Conservation (phyloP, 2,888 invertebrate genomes). For the Frankliniella intonsa region DNA sequence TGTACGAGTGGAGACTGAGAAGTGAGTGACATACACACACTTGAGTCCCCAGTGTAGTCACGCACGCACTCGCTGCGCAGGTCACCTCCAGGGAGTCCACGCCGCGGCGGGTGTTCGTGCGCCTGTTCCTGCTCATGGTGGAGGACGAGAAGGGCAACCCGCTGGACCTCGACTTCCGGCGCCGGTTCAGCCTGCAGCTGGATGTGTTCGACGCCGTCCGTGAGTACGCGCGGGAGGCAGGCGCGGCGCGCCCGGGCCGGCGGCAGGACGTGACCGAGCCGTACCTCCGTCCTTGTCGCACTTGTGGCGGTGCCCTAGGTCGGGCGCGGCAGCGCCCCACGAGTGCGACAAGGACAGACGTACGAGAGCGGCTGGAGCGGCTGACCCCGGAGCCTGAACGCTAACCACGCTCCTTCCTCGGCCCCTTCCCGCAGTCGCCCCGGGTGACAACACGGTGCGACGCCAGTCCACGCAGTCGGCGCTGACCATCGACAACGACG, state of each 20-base stretch:
- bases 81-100: not conserved
- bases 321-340: too few species aligned
- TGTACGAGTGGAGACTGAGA: too few species aligned
- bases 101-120: not conserved
- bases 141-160: conserved; percentile 34
- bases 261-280: too few species aligned
- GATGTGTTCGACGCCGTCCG: not conserved
- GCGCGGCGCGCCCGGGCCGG: too few species aligned
- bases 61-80: not conserved
- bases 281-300: too few species aligned
- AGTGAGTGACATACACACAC: not conserved
- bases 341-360: too few species aligned
- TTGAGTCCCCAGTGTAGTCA: not conserved
- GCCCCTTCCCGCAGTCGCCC: conserved; percentile 39
- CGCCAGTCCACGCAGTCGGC: conserved; percentile 42
- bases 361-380: too few species aligned
- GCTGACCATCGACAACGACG: conserved; percentile 40
- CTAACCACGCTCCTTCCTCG: not conserved
- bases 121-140: not conserved
- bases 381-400: too few species aligned
- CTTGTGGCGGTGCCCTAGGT: too few species aligned
- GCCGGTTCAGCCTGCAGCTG: conserved; percentile 33
- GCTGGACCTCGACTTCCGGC: conserved; percentile 39
- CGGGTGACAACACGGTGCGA: conserved; percentile 40
- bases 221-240: not conserved